Base-by-base conservation (phyloP, 2,113 vertebrate genomes). In the Apteryx mantelli region DNA sequence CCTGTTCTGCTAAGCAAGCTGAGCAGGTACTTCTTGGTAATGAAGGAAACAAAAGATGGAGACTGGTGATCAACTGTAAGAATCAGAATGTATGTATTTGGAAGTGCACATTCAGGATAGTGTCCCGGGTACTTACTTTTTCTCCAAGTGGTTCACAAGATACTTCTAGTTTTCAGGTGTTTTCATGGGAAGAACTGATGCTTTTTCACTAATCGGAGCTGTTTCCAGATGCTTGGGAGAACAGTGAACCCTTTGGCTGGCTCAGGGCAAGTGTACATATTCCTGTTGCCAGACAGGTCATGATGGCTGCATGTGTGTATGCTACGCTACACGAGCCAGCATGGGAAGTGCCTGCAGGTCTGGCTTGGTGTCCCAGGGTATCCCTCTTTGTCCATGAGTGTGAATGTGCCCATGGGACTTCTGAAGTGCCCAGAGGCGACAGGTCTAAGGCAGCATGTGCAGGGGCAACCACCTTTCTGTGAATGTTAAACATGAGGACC, bases 281-380 rank as follows among this genome's bases (percentile, higher is more conserved):
- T 91, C 46, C n/a, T 52, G 28, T 73, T 65, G 32, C 30, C 53
- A 91, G 58, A 28, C 40, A 60, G 65, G 61, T 71, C 77, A 82
- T 36, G 5, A 40, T 70, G 34, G 28, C 64, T 65, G 44, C n/a
- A 68, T 26, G 79, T 55, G 44, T 4, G n/a, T 44, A 60, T 48
- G 7, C 52, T 74, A 7, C 6, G 1, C 1, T 7, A 53, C 7
- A 8, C 4, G 25, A 92, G 32, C 32, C 60, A 4, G 2, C 46
- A n/a, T 16, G 38, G 50, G 46, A 88, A 46, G 20, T 82, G 52
- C 71, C 30, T 42, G 42, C 32, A 69, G 42, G 48, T 83, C 80
- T 80, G 68, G 13, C 24, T 80, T 7, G 0, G 9, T 63, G 68
- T 61, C 36, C 64, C 74, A 75, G 40, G 34, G 32, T 34, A 70